Evolutionary conservation across 2,888 invertebrate genomes (phyloP), one percentile per base, ranked within the genome.

Genomic region (Heteropelma amictum): DNA sequence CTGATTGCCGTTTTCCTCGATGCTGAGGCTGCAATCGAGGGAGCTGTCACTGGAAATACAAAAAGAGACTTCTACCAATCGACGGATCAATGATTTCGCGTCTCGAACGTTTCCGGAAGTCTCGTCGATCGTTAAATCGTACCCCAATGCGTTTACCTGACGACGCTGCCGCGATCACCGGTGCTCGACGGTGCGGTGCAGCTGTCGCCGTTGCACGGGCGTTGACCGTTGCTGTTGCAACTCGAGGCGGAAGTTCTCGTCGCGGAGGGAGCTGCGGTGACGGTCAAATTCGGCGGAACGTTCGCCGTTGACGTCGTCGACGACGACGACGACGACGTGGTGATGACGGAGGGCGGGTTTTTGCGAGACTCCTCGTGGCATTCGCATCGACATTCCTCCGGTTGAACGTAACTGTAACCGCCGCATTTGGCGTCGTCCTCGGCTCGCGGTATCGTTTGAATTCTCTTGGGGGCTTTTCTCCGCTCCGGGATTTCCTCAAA

Each of bases 351-450:
- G 30, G 82, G 33, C 7, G 85, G 83, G 30, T 85, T 85, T 54
- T 87, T 84, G 28, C 88, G 82, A 3, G 86, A 86, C 42, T 88
- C 91, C 84, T 94, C 94, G 89, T 96, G 96, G 86, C 96, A 96
- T 89, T 96, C 96, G 90, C 96, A 96, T 86, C 95, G 94, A 86
- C 96, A 96, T 84, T 95, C 95, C 87, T 96, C 96, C 3, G 96
- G 96, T 89, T 95, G 95, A 64, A 96, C 96, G 89, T 96, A 96
- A 89, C 93, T 95, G 82, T 93, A 93, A 79, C 93, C 77, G 64
- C 85, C 26, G 8, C 28, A 14, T 2, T 83, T 80, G 42, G 89
- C 90, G 40, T 89, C 90, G 42, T 89, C 89, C 40, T 91, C 90
- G 17, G 90, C 84, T 38, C 92, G 91, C 19, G 96, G 96, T 83